These are phyloP conservation scores for Pygocentrus nattereri DNA, from an alignment of 2,797 vertebrate species.

Conservation along the genomic window DNA sequence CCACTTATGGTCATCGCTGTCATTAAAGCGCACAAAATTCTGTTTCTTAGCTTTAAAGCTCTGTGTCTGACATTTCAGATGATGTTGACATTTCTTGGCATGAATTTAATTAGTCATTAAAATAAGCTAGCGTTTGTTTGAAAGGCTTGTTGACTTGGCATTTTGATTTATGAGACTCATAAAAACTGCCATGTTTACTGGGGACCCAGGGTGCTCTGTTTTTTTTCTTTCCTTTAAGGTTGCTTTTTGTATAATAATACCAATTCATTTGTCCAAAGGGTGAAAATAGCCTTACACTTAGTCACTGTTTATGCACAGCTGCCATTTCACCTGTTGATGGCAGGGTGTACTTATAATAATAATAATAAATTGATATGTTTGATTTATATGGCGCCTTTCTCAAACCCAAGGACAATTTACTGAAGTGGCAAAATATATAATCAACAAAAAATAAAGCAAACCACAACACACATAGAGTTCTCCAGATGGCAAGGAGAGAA, in stretches of 20 bases:
- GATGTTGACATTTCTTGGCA: conserved; percentile 28
- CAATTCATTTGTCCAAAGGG: conserved; percentile 35
- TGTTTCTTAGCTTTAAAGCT: conserved; percentile 4
- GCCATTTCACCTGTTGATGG: conserved; percentile 28
- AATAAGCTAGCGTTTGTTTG: conserved; percentile 39
- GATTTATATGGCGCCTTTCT: no score
- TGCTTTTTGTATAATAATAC: conserved; percentile 20
- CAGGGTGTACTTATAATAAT: background rate
- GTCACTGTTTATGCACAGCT: conserved; percentile 46
- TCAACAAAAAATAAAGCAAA: no score
- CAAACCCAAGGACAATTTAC: no score
- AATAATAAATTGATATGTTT: no score
- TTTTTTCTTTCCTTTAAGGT: background rate
- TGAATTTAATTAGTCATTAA: conserved; percentile 45
- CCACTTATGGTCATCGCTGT: background rate
- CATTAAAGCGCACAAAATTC: conserved; percentile 16
- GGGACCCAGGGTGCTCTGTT: conserved; percentile 1
- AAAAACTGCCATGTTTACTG: conserved; percentile 39
- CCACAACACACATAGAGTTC: no score
- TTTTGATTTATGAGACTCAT: conserved; percentile 49
- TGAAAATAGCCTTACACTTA: conserved; percentile 39
- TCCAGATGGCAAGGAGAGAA: no score
- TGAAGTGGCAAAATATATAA: no score
- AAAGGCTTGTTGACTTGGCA: conserved; percentile 32
- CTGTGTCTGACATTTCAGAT: conserved; percentile 27